phyloP scores from a whole-genome alignment of 2,797 vertebrate species.

The Sphenodon punctatus region DNA sequence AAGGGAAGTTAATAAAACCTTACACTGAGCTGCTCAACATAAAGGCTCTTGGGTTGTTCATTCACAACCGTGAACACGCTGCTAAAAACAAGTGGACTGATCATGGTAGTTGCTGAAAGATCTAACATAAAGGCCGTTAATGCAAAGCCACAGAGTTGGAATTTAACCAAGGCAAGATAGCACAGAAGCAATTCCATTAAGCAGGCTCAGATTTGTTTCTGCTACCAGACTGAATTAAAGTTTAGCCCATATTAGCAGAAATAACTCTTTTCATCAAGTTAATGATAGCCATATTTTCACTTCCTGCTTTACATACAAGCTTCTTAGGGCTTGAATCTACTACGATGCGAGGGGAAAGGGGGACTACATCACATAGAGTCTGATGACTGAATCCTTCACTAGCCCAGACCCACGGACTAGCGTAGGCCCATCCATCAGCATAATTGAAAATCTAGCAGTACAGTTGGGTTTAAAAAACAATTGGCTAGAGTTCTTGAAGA shows the following conservation, averaged over 20 bases:
- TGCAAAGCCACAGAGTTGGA: conserved; percentile 22
- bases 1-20: conserved; percentile 18
- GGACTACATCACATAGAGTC: no score
- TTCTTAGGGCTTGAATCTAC: fast-evolving
- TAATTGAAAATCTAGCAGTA: no score
- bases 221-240: neutral
- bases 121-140: neutral
- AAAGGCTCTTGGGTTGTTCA: neutral
- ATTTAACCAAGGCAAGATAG: neutral
- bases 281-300: neutral
- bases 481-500: no score
- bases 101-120: neutral
- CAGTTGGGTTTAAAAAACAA: no score
- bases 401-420: no score
- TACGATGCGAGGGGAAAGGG: no score
- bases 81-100: conserved; percentile 1
- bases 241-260: neutral
- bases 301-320: neutral
- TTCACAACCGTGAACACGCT: neutral
- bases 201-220: neutral
- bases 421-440: no score
- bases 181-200: conserved; percentile 15
- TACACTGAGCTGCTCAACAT: neutral
- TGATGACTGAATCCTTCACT: no score
- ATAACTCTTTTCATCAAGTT: neutral